These are phyloP conservation scores for Drosophila lacertosa DNA, from an alignment of 1,140 invertebrate genomes.

Conservation along the genomic window DNA sequence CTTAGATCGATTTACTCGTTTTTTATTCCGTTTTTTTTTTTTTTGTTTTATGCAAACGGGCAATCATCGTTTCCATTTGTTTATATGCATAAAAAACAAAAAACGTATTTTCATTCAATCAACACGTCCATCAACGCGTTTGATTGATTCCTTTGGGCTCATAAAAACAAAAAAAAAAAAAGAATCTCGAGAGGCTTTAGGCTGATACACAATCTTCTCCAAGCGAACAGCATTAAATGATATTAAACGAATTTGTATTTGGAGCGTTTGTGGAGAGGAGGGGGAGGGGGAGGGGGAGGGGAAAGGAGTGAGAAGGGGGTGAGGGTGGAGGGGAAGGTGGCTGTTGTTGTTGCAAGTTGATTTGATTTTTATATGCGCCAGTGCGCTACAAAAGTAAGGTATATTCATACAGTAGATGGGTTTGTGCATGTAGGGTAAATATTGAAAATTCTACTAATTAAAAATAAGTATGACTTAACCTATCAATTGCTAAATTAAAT, in stretches of 20 bases:
- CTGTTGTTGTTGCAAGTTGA: slow-evolving; percentile 66
- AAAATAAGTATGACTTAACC: too few relatives aligned
- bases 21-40: slow-evolving; percentile 25
- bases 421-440: neutral
- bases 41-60: slow-evolving; percentile 30
- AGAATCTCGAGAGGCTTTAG: slow-evolving; percentile 35
- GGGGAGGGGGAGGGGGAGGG: neutral
- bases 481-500: too few relatives aligned
- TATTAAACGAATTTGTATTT: slow-evolving; percentile 42
- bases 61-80: slow-evolving; percentile 61
- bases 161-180: too few relatives aligned
- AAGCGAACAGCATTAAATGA: slow-evolving; percentile 39
- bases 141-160: slow-evolving; percentile 83
- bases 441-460: neutral
- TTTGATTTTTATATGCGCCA: slow-evolving; percentile 53
- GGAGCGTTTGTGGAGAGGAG: neutral
- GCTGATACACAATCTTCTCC: slow-evolving; percentile 6
- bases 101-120: slow-evolving; percentile 84
- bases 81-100: slow-evolving; percentile 83
- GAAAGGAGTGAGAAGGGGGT: neutral
- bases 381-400: slow-evolving; percentile 13
- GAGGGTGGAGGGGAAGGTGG: neutral
- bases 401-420: neutral
- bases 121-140: slow-evolving; percentile 83
- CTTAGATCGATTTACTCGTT: slow-evolving; percentile 32